phyloP scores from a whole-genome alignment of 30 jellyfish, hydroid and myxozoan genomes.

The Sanderia malayensis region DNA sequence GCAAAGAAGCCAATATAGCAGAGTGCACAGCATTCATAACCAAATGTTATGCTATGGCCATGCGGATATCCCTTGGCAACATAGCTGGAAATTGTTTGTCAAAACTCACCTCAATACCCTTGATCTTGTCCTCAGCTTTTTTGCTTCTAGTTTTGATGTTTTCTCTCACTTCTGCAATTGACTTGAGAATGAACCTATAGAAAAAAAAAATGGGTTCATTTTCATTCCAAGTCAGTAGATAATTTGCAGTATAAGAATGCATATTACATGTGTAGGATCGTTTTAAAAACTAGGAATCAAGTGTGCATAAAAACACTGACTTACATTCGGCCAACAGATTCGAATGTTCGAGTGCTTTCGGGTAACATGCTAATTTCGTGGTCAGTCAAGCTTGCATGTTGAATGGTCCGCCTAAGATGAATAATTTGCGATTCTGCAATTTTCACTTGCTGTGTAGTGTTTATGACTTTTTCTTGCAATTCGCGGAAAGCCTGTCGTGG shows the following conservation, averaged over 20 bases:
- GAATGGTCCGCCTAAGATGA: conserved; percentile 66
- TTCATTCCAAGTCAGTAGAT: background rate
- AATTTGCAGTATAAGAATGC: background rate
- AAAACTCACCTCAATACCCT: conserved; percentile 70
- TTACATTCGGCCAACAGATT: conserved; percentile 93
- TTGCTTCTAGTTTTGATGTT: conserved; percentile 40
- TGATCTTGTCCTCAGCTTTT: conserved; percentile 84
- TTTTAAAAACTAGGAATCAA: too few species aligned
- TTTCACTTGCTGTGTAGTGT: conserved; percentile 86
- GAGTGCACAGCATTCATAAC: background rate
- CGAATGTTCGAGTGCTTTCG: conserved; percentile 60
- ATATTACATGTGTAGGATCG: background rate
- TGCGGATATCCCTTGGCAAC: too few species aligned
- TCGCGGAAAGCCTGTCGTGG: conserved; percentile 81
- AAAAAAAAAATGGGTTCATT: background rate
- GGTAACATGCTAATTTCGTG: conserved; percentile 73
- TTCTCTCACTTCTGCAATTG: conserved; percentile 52
- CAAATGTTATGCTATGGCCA: too few species aligned
- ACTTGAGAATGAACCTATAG: conserved; percentile 77
- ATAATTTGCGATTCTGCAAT: conserved; percentile 92
- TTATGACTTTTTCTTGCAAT: conserved; percentile 73
- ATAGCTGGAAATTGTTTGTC: too few species aligned
- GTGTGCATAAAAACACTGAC: conserved; percentile 8
- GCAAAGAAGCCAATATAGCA: too few species aligned
- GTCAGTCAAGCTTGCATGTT: conserved; percentile 89